phyloP scores from a whole-genome alignment of 2,113 vertebrate genomes.

The Corythornis cristatus region DNA sequence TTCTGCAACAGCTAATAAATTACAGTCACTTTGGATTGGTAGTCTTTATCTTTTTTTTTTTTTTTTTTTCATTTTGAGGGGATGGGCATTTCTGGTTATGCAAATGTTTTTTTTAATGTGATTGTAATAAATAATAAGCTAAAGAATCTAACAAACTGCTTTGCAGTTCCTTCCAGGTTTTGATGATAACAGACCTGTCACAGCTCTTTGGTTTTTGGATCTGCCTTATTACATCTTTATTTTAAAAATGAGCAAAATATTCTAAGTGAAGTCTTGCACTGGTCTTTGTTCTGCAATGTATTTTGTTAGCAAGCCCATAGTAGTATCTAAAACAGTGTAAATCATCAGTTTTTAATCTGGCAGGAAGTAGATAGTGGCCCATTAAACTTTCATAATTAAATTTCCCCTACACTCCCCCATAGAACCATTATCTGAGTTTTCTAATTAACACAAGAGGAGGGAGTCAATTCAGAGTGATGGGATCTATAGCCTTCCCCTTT shows the following conservation, averaged over 20 bases:
- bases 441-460: slow-evolving; percentile 99
- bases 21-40: background rate
- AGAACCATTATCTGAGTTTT: slow-evolving; percentile 95
- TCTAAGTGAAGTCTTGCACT: slow-evolving; percentile 51
- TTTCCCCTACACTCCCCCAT: slow-evolving; percentile 90
- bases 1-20: background rate
- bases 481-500: slow-evolving; percentile 93
- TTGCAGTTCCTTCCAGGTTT: background rate
- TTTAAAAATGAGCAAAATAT: slow-evolving; percentile 41
- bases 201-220: background rate
- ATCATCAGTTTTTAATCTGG: slow-evolving; percentile 90
- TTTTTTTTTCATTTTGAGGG: background rate
- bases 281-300: slow-evolving; percentile 72
- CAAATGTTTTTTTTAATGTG: background rate
- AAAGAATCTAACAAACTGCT: background rate
- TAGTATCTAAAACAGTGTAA: slow-evolving; percentile 85
- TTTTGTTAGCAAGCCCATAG: slow-evolving; percentile 68
- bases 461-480: slow-evolving; percentile 95
- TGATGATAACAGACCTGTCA: background rate
- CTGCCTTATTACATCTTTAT: background rate
- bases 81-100: background rate
- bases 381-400: slow-evolving; percentile 97
- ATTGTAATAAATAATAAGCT: background rate
- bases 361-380: slow-evolving; percentile 89
- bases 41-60: too few species aligned